phyloP scores from a whole-genome alignment of 1,140 invertebrate species.

The Ephestia elutella region DNA sequence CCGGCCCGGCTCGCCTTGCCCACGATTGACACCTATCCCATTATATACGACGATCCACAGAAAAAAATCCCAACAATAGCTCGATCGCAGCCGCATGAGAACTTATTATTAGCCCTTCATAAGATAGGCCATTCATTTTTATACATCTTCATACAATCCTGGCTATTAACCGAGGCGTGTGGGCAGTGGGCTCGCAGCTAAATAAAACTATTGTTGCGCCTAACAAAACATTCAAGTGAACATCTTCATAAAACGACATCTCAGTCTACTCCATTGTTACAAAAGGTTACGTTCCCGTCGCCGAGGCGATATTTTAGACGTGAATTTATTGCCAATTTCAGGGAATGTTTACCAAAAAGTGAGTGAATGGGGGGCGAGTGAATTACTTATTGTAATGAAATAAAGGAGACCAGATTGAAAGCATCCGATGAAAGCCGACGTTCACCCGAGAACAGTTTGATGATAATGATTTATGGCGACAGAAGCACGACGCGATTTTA shows the following conservation, averaged over 20 bases:
- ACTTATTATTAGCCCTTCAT: conserved; percentile 70
- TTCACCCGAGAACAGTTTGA: conserved; percentile 52
- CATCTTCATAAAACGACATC: conserved; percentile 67
- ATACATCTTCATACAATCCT: conserved; percentile 66
- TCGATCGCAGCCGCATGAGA: conserved; percentile 62
- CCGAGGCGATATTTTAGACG: conserved; percentile 50
- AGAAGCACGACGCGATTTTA: conserved; percentile 58
- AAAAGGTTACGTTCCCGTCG: conserved; percentile 36
- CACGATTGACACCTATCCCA: conserved; percentile 71
- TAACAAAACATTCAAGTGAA: conserved; percentile 68
- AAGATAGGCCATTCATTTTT: conserved; percentile 62
- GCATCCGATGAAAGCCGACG: conserved; percentile 62
- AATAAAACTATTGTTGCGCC: conserved; percentile 70
- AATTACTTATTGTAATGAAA: conserved; percentile 70
- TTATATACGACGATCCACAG: conserved; percentile 47
- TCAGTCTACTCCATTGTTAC: conserved; percentile 54
- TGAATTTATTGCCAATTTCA: conserved; percentile 70
- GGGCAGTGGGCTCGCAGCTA: conserved; percentile 65
- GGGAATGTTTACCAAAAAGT: conserved; percentile 63
- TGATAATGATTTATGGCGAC: conserved; percentile 71
- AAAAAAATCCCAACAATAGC: conserved; percentile 65
- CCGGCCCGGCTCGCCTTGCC: conserved; percentile 41
- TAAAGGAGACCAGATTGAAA: conserved; percentile 67
- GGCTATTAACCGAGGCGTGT: conserved; percentile 68
- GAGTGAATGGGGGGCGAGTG: conserved; percentile 62